phyloP scores from a whole-genome alignment of 1,140 invertebrate genomes.

The Cheumatopsyche charites region DNA sequence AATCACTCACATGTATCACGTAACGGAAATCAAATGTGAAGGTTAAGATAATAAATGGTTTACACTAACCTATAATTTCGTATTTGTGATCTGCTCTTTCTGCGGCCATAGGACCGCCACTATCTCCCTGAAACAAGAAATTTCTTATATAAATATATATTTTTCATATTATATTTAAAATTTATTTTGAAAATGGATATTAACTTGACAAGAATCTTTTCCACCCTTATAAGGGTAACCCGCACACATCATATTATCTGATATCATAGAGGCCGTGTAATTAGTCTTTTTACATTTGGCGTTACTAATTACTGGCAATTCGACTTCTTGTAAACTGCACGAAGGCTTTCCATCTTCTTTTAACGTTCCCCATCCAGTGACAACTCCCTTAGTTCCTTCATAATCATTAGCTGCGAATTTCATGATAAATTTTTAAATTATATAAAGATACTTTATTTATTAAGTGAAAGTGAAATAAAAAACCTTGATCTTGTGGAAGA shows the following conservation, averaged over 20 bases:
- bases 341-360: conserved; percentile 81
- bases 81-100: conserved; percentile 74
- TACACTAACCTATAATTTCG: conserved; percentile 72
- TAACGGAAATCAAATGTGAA: background rate
- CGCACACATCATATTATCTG: conserved; percentile 86
- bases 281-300: conserved; percentile 77
- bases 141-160: background rate
- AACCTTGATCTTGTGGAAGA: conserved; percentile 69
- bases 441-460: background rate
- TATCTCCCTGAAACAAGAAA: conserved; percentile 76
- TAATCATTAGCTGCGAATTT: too few relatives aligned
- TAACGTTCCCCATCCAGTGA: conserved; percentile 85
- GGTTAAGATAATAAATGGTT: background rate
- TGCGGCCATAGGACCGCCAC: conserved; percentile 84
- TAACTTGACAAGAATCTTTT: conserved; percentile 84
- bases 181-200: too few relatives aligned
- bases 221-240: conserved; percentile 75
- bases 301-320: conserved; percentile 82
- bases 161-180: too few relatives aligned
- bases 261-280: conserved; percentile 79
- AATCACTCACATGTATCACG: background rate
- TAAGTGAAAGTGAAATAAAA: background rate
- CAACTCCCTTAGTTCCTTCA: conserved; percentile 71
- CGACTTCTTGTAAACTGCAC: conserved; percentile 80
- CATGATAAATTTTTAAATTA: conserved; percentile 58